Base-by-base conservation (phyloP, 2,888 invertebrate species). In the Melitaea athalia region DNA sequence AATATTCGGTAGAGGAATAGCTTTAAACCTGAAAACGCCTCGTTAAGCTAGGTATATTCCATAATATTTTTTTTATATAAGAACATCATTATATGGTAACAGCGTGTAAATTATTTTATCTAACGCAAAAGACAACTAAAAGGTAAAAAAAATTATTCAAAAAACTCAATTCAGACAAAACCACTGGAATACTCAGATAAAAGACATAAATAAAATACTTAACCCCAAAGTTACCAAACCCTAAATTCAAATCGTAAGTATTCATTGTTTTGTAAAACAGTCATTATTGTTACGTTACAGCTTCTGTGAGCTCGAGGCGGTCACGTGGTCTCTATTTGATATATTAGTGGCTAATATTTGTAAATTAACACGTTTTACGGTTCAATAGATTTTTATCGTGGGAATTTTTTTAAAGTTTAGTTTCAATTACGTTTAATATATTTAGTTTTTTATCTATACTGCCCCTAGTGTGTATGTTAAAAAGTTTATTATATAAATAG, bases 231-330 rank as follows among this genome's bases (percentile, higher is more conserved):
- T n/a, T 57, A 31, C 15, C 33, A 62, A 17, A 47, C 59, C 49
- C 33, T 43, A 12, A 59, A 49, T 47, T 63, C 24, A 52, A 71
- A 84, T 89, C 89, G 85, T 89, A 85, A n/a, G 88, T 87, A 91
- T 90, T 91, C 88, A 89, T 88, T 79, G 78, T 67, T 79, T 81
- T 77, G 72, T 74, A 77, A 82, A 80, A 82, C 65, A 69, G 80
- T 84, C 84, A 85, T 85, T 89, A 85, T 87, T 83, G 81, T 84
- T 85, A 85, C 89, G 85, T 87, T 83, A 80, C 77, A 75, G 68
- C 81, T 85, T 81, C 84, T 82, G 77, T 82, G 79, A 76, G 86
- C 91, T 87, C 77, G 85, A 79, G 85, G 91, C 87, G 85, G 79
- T 88, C 91, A 85, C 88, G 91, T 90, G 91, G 76, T 87, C 49